Percentiles rank a stretch among this genome's conserved stretches.
Evolutionary conservation across 2,888 invertebrate species (phyloP).

Genomic region (Polymixis lichenea): DNA sequence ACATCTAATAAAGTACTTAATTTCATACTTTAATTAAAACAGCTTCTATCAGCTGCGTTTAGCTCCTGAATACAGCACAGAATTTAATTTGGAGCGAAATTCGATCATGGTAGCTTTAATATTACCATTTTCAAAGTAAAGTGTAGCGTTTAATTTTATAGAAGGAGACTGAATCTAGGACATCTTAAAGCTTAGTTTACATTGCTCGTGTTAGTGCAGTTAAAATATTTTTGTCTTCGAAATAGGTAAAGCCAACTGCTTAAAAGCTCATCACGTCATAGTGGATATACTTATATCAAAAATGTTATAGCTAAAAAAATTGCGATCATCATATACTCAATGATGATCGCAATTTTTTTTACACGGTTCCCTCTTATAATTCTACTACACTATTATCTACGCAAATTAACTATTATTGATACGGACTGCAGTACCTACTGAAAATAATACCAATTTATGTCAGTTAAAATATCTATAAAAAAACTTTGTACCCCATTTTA

Average conservation of each 20-base stretch:
- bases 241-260: neutral
- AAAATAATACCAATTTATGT: neutral
- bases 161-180: constrained; percentile 42
- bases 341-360: neutral
- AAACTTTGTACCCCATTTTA: too few relatives aligned
- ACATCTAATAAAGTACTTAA: neutral
- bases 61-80: constrained; percentile 10
- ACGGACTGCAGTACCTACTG: neutral
- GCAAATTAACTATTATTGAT: neutral
- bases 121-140: constrained; percentile 33
- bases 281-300: too few relatives aligned
- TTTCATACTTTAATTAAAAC: constrained; percentile 9
- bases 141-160: constrained; percentile 38
- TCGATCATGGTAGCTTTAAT: constrained; percentile 29
- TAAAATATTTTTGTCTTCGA: too few relatives aligned
- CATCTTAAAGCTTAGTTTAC: constrained; percentile 24
- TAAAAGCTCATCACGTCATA: neutral
- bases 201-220: neutral
- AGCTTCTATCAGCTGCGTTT: constrained; percentile 3
- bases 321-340: too few relatives aligned
- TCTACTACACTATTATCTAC: neutral
- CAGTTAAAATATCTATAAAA: too few relatives aligned
- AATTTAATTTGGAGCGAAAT: constrained; percentile 49
- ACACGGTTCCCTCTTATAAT: neutral
- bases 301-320: too few relatives aligned